These are phyloP conservation scores for Melinaea marsaeus DNA, from an alignment of 2,888 invertebrate genomes.

Conservation along the genomic window DNA sequence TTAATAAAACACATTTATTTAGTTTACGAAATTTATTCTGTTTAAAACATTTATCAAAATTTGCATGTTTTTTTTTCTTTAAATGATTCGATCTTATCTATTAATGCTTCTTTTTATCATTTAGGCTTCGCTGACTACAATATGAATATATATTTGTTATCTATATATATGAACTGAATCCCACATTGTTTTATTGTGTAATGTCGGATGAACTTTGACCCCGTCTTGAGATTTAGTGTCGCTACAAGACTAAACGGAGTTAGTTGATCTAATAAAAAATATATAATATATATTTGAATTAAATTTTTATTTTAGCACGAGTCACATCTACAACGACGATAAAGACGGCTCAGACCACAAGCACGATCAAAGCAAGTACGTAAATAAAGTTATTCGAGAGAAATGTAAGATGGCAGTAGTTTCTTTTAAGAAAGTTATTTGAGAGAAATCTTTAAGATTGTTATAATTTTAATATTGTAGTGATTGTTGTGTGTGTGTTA, in stretches of 20 bases:
- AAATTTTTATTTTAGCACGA: constrained; percentile 57
- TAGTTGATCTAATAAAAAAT: constrained; percentile 16
- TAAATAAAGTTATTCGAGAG: constrained; percentile 23
- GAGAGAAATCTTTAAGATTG: no score
- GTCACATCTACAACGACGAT: constrained; percentile 69
- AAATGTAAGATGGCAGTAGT: no score
- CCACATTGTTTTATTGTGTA: constrained; percentile 19
- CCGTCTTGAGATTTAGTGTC: constrained; percentile 42
- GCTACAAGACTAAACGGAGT: constrained; percentile 47
- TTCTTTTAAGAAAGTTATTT: no score
- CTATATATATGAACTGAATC: background rate
- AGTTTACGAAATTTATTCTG: constrained; percentile 15
- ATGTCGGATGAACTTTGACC: constrained; percentile 60
- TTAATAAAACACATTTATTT: no score
- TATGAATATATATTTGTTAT: background rate
- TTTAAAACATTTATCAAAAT: constrained; percentile 25
- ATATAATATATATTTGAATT: constrained; percentile 18
- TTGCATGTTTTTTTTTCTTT: constrained; percentile 36
- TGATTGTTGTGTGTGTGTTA: background rate
- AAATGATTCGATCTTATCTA: constrained; percentile 39
- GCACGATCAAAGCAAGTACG: constrained; percentile 76
- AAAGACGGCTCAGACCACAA: constrained; percentile 75
- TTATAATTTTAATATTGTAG: no score
- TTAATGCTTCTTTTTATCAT: constrained; percentile 68
- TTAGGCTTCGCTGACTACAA: constrained; percentile 64